A percentile compares a stretch with the other conserved stretches of the same genome.
phyloP scores from a whole-genome alignment of 2,888 invertebrate genomes.

The Drosophila stalkeri region DNA sequence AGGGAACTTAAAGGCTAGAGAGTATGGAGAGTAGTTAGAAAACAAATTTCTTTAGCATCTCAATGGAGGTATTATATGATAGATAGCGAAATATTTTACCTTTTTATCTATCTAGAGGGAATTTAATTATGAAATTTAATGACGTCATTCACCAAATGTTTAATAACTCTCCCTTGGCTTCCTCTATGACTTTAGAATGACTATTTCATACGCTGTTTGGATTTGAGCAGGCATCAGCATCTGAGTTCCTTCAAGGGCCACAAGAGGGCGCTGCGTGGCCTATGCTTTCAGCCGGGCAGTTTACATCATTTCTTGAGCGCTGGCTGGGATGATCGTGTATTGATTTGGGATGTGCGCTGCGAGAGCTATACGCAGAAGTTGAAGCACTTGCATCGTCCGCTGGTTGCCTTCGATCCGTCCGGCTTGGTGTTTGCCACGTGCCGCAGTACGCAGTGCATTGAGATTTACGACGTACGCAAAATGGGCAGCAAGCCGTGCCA shows the following conservation, averaged over 20 bases:
- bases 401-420: conserved; percentile 47
- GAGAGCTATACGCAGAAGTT: conserved; percentile 9
- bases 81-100: no score
- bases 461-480: conserved; percentile 56
- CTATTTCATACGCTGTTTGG: conserved; percentile 43
- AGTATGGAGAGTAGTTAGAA: no score
- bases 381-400: conserved; percentile 20
- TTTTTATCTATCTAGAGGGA: no score
- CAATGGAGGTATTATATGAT: no score
- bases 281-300: conserved; percentile 41
- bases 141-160: no score
- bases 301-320: conserved; percentile 44
- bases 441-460: conserved; percentile 21
- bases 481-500: conserved; percentile 27
- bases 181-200: conserved; percentile 39
- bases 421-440: conserved; percentile 51
- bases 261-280: background rate
- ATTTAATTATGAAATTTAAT: background rate
- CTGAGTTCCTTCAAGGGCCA: conserved; percentile 42
- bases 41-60: no score
- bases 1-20: no score
- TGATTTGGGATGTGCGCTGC: conserved; percentile 57
- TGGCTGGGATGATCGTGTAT: conserved; percentile 45
- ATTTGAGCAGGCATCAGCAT: conserved; percentile 26
- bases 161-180: background rate